Conservation (phyloP, 2,888 invertebrate genomes). For the Drepana falcataria region DNA sequence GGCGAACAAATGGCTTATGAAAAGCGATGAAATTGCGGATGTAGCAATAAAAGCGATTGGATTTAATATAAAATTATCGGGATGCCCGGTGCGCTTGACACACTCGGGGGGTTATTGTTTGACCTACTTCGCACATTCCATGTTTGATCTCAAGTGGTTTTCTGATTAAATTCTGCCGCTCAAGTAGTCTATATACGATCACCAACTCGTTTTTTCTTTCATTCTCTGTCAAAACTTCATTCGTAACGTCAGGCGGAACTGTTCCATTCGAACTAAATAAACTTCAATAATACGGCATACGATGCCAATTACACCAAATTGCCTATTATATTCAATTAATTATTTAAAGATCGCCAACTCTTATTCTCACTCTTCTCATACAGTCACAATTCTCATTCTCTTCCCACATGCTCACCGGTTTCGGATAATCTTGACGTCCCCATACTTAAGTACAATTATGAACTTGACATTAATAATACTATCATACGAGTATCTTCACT, state of each 20-base stretch:
- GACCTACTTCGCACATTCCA: constrained; percentile 35
- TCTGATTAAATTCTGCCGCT: constrained; percentile 25
- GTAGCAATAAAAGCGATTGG: constrained; percentile 29
- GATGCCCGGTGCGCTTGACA: constrained; percentile 20
- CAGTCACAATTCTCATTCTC: too few relatives aligned
- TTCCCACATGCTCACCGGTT: too few relatives aligned
- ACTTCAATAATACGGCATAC: too few relatives aligned
- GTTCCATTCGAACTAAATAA: too few relatives aligned
- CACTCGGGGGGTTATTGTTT: constrained; percentile 36
- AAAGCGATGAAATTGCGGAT: constrained; percentile 19
- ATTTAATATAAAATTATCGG: constrained; percentile 31
- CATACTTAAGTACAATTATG: too few relatives aligned
- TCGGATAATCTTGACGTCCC: too few relatives aligned
- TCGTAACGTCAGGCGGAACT: not conserved
- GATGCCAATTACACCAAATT: too few relatives aligned
- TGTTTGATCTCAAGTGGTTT: constrained; percentile 8
- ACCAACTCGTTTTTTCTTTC: constrained; percentile 11
- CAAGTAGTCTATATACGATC: constrained; percentile 10
- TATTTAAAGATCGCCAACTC: too few relatives aligned
- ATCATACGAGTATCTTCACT: too few relatives aligned
- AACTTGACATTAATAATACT: too few relatives aligned
- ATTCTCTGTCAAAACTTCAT: not conserved
- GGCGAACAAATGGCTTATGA: constrained; percentile 5
- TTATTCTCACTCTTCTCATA: too few relatives aligned
- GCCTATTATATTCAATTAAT: too few relatives aligned